Percentiles rank a stretch among this genome's conserved stretches.
phyloP scores from a whole-genome alignment of 92 coral and sea anemone genomes.

The Porites divaricata region DNA sequence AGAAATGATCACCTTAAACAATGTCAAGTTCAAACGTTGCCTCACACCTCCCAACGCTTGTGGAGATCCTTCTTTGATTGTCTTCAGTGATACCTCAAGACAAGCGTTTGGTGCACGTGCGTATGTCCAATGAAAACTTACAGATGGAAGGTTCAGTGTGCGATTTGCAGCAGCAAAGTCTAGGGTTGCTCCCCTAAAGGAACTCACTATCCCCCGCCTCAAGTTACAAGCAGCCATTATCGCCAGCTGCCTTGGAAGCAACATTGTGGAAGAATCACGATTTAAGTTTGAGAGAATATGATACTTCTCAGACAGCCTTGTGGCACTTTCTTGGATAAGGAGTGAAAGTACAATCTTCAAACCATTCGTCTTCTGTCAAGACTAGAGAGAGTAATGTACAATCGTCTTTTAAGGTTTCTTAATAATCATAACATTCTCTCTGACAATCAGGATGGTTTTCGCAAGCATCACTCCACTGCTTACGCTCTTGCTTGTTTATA shows the following conservation, averaged over 20 bases:
- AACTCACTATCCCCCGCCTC: constrained; percentile 56
- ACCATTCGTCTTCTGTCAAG: neutral
- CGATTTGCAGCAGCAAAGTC: constrained; percentile 57
- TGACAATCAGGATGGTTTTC: too few relatives aligned
- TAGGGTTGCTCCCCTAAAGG: constrained; percentile 65
- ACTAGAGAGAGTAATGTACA: too few relatives aligned
- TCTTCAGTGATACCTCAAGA: constrained; percentile 45
- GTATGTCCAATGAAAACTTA: constrained; percentile 31
- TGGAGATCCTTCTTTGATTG: constrained; percentile 8
- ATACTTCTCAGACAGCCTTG: neutral
- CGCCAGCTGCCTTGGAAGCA: neutral
- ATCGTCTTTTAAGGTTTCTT: too few relatives aligned
- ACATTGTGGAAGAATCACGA: neutral
- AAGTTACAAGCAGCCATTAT: constrained; percentile 49
- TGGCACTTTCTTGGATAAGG: neutral
- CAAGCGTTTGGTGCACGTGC: constrained; percentile 53
- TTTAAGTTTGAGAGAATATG: neutral
- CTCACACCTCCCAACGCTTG: neutral
- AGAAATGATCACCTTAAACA: constrained; percentile 21
- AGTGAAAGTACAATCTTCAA: neutral
- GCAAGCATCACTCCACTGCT: too few relatives aligned
- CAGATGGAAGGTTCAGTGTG: constrained; percentile 13
- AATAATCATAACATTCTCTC: too few relatives aligned
- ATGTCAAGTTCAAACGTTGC: constrained; percentile 24
- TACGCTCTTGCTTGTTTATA: too few relatives aligned